These are phyloP conservation scores for Cotesia glomerata DNA, from an alignment of 1,140 invertebrate genomes.

Conservation along the genomic window DNA sequence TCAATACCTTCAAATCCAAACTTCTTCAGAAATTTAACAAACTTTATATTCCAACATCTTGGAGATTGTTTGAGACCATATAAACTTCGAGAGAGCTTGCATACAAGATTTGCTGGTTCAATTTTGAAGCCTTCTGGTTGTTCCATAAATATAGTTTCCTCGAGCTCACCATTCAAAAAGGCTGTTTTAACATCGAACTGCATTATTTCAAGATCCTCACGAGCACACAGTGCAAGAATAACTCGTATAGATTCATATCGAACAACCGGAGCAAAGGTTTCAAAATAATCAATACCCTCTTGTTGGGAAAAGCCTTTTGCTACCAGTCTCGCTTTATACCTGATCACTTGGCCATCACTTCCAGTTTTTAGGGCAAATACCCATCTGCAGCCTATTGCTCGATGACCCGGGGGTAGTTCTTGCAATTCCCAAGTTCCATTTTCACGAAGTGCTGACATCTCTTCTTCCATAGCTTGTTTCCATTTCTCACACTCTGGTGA, in stretches of 20 bases:
- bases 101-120: conserved; percentile 27
- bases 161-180: conserved; percentile 18
- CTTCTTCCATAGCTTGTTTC: not conserved
- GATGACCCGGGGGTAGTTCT: no score
- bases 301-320: not conserved
- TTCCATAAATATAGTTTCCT: conserved; percentile 28
- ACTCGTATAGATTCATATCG: not conserved
- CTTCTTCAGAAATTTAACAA: conserved; percentile 5
- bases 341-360: not conserved
- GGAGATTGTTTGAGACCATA: conserved; percentile 54
- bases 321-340: not conserved
- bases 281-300: not conserved
- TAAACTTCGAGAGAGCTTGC: conserved; percentile 46
- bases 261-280: not conserved
- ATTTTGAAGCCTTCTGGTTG: conserved; percentile 39
- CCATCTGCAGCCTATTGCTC: conserved; percentile 42
- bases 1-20: conserved; percentile 11
- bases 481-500: not conserved
- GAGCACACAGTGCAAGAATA: no score
- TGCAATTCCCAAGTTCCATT: no score
- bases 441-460: not conserved
- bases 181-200: conserved; percentile 22
- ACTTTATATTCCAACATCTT: conserved; percentile 51
- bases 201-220: no score
- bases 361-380: conserved; percentile 52